A percentile compares a stretch with the other conserved stretches of the same genome.
Conservation (phyloP, 2,888 invertebrate species). For the Phyto melanocephala region DNA sequence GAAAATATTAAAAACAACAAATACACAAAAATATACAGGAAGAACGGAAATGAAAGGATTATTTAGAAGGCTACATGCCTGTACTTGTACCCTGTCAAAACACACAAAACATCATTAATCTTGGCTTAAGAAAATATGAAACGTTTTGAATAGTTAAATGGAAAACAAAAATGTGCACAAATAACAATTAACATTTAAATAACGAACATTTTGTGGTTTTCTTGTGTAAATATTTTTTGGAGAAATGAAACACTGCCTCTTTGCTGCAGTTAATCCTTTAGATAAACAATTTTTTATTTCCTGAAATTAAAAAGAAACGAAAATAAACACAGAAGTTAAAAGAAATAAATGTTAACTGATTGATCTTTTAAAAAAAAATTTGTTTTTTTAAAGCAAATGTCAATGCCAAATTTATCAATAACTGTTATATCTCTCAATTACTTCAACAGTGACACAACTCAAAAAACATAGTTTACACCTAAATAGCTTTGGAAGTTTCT, state of each 20-base stretch:
- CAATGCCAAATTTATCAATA: too few relatives aligned
- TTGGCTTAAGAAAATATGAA: slow-evolving; percentile 20
- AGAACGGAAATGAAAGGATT: slow-evolving; percentile 52
- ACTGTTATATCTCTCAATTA: too few relatives aligned
- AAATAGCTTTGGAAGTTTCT: too few relatives aligned
- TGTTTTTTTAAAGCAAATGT: too few relatives aligned
- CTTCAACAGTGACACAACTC: too few relatives aligned
- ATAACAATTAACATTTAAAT: slow-evolving; percentile 35
- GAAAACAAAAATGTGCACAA: not conserved
- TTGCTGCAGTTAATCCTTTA: slow-evolving; percentile 34
- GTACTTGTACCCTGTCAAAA: slow-evolving; percentile 33
- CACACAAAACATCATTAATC: slow-evolving; percentile 54
- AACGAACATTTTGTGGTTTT: slow-evolving; percentile 58
- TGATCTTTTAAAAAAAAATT: too few relatives aligned
- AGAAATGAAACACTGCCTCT: not conserved
- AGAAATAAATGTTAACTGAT: not conserved
- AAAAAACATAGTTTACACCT: too few relatives aligned
- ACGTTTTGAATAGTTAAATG: slow-evolving; percentile 24
- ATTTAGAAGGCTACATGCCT: slow-evolving; percentile 29
- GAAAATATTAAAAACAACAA: slow-evolving; percentile 35
- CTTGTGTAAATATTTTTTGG: slow-evolving; percentile 13
- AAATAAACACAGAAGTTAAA: slow-evolving; percentile 31
- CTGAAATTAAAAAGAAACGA: not conserved
- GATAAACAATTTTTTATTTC: not conserved
- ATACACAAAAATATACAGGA: not conserved